A percentile compares a stretch with the other conserved stretches of the same genome.
phyloP scores from a whole-genome alignment of 2,113 vertebrate genomes.

The Gracilinanus agilis region DNA sequence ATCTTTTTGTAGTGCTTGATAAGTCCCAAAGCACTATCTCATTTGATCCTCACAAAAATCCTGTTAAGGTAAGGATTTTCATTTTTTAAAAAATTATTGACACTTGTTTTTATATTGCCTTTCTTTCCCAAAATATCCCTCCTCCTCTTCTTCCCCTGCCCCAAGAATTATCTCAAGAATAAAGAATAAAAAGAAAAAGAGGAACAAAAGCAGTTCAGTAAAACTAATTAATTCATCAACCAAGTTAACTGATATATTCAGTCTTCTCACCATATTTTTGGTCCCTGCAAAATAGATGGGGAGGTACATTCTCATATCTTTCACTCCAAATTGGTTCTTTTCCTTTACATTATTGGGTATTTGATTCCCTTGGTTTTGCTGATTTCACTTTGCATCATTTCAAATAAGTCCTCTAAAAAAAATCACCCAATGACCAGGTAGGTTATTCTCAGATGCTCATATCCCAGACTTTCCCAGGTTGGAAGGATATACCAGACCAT shows the following conservation, averaged over 20 bases:
- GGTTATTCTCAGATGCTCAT: background rate
- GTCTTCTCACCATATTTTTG: background rate
- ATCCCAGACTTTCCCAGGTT: background rate
- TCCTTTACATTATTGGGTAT: background rate
- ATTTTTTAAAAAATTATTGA: no score
- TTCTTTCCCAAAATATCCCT: background rate
- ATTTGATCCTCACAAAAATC: no score
- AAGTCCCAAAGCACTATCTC: no score
- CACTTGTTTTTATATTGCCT: background rate
- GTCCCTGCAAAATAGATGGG: background rate
- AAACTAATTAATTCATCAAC: background rate
- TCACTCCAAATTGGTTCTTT: background rate
- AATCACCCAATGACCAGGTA: background rate
- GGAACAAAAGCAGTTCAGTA: background rate
- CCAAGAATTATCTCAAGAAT: background rate
- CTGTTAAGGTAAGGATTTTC: background rate
- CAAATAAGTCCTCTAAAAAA: background rate
- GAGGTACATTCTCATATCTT: background rate
- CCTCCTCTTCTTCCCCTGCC: background rate
- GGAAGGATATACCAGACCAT: background rate
- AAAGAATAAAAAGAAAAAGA: background rate
- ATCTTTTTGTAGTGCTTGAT: background rate
- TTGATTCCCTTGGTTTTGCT: background rate
- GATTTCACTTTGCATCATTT: no score
- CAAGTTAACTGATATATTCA: background rate